Conservation (phyloP, 2,113 vertebrate species). For the Ictalurus punctatus region DNA sequence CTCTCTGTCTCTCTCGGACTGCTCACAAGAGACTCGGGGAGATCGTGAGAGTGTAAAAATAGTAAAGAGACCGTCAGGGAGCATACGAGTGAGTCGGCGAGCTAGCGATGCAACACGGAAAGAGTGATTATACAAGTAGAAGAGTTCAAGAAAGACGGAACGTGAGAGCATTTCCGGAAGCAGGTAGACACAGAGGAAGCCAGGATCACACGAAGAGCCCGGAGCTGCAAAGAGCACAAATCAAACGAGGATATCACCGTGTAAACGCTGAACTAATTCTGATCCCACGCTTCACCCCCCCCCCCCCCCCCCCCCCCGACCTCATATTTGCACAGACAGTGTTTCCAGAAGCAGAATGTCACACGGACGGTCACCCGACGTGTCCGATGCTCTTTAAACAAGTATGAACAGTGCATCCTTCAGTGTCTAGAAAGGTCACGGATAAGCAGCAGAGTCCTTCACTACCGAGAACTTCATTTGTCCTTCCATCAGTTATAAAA, state of each 20-base stretch:
- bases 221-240: background rate
- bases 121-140: background rate
- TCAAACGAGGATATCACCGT: slow-evolving; percentile 1
- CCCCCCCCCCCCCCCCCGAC: too few relatives aligned
- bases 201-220: slow-evolving; percentile 11
- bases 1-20: background rate
- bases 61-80: slow-evolving; percentile 14
- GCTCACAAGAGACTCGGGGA: background rate
- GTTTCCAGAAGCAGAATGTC: background rate
- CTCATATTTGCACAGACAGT: background rate
- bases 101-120: background rate
- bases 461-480: background rate
- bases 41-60: slow-evolving; percentile 5
- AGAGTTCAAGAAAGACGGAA: background rate
- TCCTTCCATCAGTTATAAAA: background rate
- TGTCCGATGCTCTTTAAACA: background rate
- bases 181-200: background rate
- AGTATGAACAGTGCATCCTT: background rate
- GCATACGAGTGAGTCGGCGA: slow-evolving; percentile 3
- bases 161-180: background rate
- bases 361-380: background rate
- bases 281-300: background rate
- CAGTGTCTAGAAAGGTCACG: background rate
- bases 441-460: background rate
- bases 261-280: slow-evolving; percentile 18